Base-by-base conservation (phyloP, 2,888 invertebrate species). In the Lagria hirta region DNA sequence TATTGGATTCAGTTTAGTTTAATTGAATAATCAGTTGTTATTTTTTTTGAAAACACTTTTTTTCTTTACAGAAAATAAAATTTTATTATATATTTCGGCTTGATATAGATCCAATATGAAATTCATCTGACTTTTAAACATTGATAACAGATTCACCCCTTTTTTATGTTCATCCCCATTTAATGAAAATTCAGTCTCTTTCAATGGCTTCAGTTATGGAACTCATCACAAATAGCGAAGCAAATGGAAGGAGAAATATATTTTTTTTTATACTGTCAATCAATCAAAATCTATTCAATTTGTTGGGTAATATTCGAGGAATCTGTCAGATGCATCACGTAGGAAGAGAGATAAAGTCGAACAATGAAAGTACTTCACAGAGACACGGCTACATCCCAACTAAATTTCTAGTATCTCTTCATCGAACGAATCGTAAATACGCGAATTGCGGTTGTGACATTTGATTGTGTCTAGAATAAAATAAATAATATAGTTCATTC, bases 281-380 rank as follows among this genome's bases (percentile, higher is more conserved):
- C 46, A 46, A 58, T 58, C 55, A 57, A 51, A 54, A 58, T 58
- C 55, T 56, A 61, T 61, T 60, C 57, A 60, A 58, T 61, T 60
- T 61, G 51, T 50, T 38, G 52, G 49, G 55, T 57, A 57, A 55
- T 60, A 60, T 60, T 58, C 56, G 61, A 55, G 58, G 57, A 61
- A 61, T 60, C 58, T 61, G 64, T 64, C 62, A 61, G 57, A 51
- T 52, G 57, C 62, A 61, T 49, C 55, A 50, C 50, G 51, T 52
- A 55, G 48, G 43, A 42, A 48, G 47, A 28, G 55, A 58, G 58
- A 58, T 60, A 60, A 60, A 57, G 51, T 52, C 51, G 15, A 47
- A 60, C 60, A 60, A 61, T 60, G 60, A 57, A 58, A 58, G 58
- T 58, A 60, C 58, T 60, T 58, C 54, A 58, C 45, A 50, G 44